phyloP scores from a whole-genome alignment of 23 tunicate genomes.

The Halocynthia roretzi region DNA sequence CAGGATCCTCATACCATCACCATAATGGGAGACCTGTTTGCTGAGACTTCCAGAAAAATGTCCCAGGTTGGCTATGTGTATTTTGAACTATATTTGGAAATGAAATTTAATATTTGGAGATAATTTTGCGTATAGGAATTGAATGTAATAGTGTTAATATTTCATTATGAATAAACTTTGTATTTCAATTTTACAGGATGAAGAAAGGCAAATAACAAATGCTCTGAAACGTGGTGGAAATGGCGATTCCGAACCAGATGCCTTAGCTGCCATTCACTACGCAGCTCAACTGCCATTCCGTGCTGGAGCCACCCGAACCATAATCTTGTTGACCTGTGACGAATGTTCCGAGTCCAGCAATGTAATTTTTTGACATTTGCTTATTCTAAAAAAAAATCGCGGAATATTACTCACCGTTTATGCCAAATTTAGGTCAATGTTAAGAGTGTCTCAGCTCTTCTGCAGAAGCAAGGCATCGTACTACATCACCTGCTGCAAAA shows the following conservation, averaged over 20 bases:
- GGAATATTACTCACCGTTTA: neutral
- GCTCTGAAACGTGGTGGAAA: slow-evolving; percentile 10
- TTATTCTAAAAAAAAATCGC: neutral
- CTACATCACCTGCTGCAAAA: slow-evolving; percentile 52
- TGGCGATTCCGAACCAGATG: slow-evolving; percentile 20
- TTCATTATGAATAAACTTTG: neutral
- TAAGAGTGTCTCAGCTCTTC: slow-evolving; percentile 27
- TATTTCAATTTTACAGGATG: neutral
- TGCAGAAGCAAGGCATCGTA: slow-evolving; percentile 54
- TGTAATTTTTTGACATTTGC: slow-evolving; percentile 11
- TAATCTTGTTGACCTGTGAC: slow-evolving; percentile 63
- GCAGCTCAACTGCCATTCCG: slow-evolving; percentile 84
- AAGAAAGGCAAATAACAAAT: slow-evolving; percentile 2
- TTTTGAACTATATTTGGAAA: neutral
- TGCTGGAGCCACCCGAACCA: slow-evolving; percentile 77
- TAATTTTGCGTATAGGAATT: neutral
- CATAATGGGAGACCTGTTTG: slow-evolving; percentile 22
- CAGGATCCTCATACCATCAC: slow-evolving; percentile 56
- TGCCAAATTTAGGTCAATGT: neutral
- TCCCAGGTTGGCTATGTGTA: neutral
- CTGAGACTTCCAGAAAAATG: neutral
- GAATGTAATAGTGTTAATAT: neutral
- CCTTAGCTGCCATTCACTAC: slow-evolving; percentile 55
- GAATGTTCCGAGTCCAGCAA: slow-evolving; percentile 32
- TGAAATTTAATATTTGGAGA: neutral